phyloP scores from a whole-genome alignment of 2,888 invertebrate genomes.

The Argyresthia albistria region DNA sequence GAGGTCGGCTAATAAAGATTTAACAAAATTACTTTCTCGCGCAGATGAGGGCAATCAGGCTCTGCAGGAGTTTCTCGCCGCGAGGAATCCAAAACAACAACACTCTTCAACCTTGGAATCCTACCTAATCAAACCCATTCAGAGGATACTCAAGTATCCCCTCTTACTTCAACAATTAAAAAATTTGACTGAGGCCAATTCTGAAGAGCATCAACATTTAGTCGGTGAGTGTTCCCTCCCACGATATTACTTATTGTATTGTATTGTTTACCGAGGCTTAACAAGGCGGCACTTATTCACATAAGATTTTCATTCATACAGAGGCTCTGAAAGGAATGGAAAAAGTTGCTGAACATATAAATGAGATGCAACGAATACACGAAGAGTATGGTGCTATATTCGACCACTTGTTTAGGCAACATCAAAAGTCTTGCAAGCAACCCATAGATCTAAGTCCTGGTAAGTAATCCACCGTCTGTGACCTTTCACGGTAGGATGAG shows the following conservation, averaged over 20 bases:
- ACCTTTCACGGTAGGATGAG: too few species aligned
- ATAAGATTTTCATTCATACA: slow-evolving; percentile 43
- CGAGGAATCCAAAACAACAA: slow-evolving; percentile 96
- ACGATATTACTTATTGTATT: neutral
- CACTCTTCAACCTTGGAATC: slow-evolving; percentile 97
- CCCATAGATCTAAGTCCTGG: slow-evolving; percentile 94
- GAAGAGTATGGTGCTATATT: slow-evolving; percentile 99
- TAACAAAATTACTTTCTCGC: too few species aligned
- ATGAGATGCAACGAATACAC: slow-evolving; percentile 99
- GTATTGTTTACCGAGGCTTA: neutral
- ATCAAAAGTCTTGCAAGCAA: slow-evolving; percentile 95
- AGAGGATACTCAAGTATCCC: slow-evolving; percentile 98
- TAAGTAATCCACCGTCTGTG: slow-evolving; percentile 20
- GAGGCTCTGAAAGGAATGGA: slow-evolving; percentile 98
- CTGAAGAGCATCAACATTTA: slow-evolving; percentile 95
- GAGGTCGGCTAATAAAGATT: too few species aligned
- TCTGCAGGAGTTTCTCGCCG: slow-evolving; percentile 94
- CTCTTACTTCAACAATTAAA: slow-evolving; percentile 94
- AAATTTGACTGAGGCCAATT: slow-evolving; percentile 92
- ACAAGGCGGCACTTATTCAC: neutral
- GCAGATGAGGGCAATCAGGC: slow-evolving; percentile 96
- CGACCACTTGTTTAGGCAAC: slow-evolving; percentile 96
- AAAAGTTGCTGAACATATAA: slow-evolving; percentile 98
- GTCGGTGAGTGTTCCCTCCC: slow-evolving; percentile 74
- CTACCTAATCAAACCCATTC: slow-evolving; percentile 98